phyloP scores from a whole-genome alignment of 2,888 invertebrate genomes.

The Amiota communis region DNA sequence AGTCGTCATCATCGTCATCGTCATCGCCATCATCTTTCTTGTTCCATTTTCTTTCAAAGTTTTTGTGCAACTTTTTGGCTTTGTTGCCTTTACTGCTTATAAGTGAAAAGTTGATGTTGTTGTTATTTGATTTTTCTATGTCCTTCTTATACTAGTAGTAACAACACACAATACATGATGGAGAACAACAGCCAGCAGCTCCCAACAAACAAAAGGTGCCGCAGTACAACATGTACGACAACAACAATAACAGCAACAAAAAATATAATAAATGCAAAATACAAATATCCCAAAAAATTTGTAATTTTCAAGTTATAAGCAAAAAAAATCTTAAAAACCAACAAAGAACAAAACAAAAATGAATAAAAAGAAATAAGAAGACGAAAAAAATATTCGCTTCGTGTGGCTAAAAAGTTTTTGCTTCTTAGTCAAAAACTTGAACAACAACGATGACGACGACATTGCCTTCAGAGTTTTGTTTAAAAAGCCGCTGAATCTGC shows the following conservation, averaged over 20 bases:
- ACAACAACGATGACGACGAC: not conserved
- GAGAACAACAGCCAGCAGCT: conserved; percentile 34
- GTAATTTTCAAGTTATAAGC: conserved; percentile 25
- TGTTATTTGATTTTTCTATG: conserved; percentile 60
- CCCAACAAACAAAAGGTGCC: conserved; percentile 20
- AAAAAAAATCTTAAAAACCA: conserved; percentile 21
- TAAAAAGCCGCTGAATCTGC: no score
- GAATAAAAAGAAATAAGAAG: not conserved
- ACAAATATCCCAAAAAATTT: conserved; percentile 11
- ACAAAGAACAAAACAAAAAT: not conserved
- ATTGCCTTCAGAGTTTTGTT: not conserved
- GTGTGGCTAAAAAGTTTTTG: conserved; percentile 11
- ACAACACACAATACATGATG: conserved; percentile 28
- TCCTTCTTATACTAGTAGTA: conserved; percentile 55
- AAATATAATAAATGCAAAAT: not conserved
- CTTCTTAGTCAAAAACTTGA: conserved; percentile 12
- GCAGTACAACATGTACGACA: conserved; percentile 7
- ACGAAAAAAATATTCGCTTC: conserved; percentile 7
- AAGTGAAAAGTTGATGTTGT: conserved; percentile 51
- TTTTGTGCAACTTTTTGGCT: no score
- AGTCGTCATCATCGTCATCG: no score
- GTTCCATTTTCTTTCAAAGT: no score
- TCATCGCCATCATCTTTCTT: no score
- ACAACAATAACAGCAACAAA: not conserved
- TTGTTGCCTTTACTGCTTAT: conserved; percentile 1